phyloP scores from a whole-genome alignment of 2,797 vertebrate genomes.

The Clarias pachynema region DNA sequence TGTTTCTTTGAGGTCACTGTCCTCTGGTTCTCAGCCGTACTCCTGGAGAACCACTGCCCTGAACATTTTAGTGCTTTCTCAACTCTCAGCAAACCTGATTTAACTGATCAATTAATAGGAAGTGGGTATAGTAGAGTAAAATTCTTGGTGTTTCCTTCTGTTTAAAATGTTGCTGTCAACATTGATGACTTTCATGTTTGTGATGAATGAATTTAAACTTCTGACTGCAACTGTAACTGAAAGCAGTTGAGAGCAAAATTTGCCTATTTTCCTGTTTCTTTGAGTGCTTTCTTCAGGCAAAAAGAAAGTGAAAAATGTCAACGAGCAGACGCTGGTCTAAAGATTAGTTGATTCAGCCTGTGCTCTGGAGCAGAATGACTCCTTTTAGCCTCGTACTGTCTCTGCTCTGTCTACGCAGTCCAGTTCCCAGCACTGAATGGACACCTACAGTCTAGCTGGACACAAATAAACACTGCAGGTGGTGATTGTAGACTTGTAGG shows the following conservation, averaged over 20 bases:
- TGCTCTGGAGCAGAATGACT: neutral
- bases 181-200: too few species aligned
- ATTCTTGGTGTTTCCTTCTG: too few species aligned
- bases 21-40: too few species aligned
- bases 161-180: too few species aligned
- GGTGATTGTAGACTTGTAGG: neutral
- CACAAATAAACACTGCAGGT: slow-evolving; percentile 14
- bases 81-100: too few species aligned
- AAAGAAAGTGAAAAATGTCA: neutral
- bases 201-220: too few species aligned
- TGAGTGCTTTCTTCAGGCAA: neutral
- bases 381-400: neutral
- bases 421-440: neutral
- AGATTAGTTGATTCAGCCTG: slow-evolving; percentile 6
- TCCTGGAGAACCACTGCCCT: too few species aligned
- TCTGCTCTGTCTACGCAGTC: neutral
- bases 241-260: neutral
- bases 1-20: too few species aligned
- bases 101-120: too few species aligned
- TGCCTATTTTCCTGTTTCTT: neutral
- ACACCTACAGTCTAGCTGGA: neutral
- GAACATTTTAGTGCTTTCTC: too few species aligned
- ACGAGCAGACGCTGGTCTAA: neutral
- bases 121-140: too few species aligned
- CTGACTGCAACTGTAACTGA: too few species aligned